These are phyloP conservation scores for Pogonocichla stellata DNA, from an alignment of 2,113 vertebrate genomes.

Conservation along the genomic window DNA sequence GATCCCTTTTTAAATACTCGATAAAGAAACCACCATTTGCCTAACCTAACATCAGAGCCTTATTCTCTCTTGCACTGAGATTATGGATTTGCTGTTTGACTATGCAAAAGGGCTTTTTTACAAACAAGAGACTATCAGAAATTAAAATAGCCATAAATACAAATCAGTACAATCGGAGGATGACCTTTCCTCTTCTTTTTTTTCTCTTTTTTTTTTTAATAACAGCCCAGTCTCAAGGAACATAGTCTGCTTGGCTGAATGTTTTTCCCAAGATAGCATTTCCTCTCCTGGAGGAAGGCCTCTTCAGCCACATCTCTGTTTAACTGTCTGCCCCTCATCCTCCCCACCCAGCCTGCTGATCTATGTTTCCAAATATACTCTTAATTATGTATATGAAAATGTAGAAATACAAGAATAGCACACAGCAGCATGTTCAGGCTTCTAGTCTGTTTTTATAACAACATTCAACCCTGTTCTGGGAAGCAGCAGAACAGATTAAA, in stretches of 20 bases:
- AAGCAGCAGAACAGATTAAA: conserved; percentile 24
- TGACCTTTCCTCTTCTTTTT: not conserved
- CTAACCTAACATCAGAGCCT: not conserved
- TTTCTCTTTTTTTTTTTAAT: not conserved
- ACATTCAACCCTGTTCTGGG: not conserved
- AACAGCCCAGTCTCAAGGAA: not conserved
- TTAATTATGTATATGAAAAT: conserved; percentile 17
- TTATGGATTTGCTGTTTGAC: not conserved
- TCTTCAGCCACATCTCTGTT: conserved; percentile 7
- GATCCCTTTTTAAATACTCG: not conserved
- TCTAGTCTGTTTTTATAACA: conserved; percentile 1
- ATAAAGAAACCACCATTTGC: not conserved
- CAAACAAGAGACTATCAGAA: not conserved
- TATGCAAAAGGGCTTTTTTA: not conserved
- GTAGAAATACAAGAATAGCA: conserved; percentile 9
- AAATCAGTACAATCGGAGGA: not conserved
- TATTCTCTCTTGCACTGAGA: not conserved
- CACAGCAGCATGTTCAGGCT: not conserved
- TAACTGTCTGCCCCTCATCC: conserved; percentile 23
- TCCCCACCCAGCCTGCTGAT: conserved; percentile 16
- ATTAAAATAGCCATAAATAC: not conserved
- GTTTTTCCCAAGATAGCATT: conserved; percentile 35
- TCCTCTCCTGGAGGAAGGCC: conserved; percentile 38
- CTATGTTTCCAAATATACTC: conserved; percentile 24
- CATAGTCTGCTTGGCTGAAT: not conserved